Conservation (phyloP, 2,888 invertebrate species). For the Drosophila suboccidentalis region DNA sequence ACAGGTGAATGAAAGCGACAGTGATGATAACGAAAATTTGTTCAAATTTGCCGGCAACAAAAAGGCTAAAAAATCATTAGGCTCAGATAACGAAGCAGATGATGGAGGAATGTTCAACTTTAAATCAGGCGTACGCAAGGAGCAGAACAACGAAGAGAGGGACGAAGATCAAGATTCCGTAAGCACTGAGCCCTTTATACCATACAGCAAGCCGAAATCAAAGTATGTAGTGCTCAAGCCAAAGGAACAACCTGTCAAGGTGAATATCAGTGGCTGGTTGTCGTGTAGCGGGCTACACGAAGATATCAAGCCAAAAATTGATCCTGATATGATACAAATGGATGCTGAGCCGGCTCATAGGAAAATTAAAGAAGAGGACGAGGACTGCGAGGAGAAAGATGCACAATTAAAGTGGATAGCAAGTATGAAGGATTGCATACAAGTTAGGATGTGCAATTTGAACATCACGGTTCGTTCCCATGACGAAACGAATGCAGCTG, state of each 20-base stretch:
- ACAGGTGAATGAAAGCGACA: conserved; percentile 74
- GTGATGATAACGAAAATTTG: conserved; percentile 78
- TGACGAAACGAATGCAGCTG: conserved; percentile 33
- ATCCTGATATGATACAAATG: conserved; percentile 5
- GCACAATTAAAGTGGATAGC: conserved; percentile 73
- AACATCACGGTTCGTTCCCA: conserved; percentile 46
- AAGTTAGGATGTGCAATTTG: conserved; percentile 72
- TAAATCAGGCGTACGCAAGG: conserved; percentile 16
- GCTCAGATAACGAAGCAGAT: conserved; percentile 23
- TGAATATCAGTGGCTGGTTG: conserved; percentile 80
- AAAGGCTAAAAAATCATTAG: conserved; percentile 27
- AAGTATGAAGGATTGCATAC: conserved; percentile 76
- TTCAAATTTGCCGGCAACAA: conserved; percentile 76
- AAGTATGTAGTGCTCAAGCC: conserved; percentile 63
- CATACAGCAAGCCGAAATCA: conserved; percentile 31
- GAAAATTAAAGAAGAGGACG: conserved; percentile 45
- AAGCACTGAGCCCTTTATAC: conserved; percentile 58
- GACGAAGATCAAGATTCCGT: conserved; percentile 51
- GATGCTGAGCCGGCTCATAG: conserved; percentile 20
- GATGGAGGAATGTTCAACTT: conserved; percentile 69
- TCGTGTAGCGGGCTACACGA: conserved; percentile 70
- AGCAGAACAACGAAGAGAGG: neutral
- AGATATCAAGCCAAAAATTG: conserved; percentile 55
- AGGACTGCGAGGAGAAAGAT: conserved; percentile 31
- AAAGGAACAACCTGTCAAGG: conserved; percentile 60